Conservation (phyloP, 2,797 vertebrate species). For the Synanceia verrucosa region DNA sequence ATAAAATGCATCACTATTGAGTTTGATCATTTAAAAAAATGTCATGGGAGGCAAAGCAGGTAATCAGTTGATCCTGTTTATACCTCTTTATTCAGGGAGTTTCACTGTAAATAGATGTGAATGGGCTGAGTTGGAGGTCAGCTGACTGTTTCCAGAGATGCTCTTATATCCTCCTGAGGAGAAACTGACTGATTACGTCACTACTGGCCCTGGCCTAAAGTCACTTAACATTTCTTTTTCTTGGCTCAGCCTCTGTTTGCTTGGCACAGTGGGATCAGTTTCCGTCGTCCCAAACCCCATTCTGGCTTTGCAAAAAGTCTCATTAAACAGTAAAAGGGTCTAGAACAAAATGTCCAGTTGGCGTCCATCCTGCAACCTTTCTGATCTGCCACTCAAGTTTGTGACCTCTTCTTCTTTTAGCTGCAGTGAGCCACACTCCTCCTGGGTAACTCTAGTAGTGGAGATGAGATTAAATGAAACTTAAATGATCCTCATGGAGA, state of each 20-base stretch:
- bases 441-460: conserved; percentile 1
- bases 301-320: conserved; percentile 36
- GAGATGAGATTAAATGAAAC: conserved; percentile 47
- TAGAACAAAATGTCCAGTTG: conserved; percentile 30
- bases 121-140: conserved; percentile 3
- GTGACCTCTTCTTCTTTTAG: conserved; percentile 34
- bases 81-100: conserved; percentile 24
- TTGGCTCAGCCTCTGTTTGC: conserved; percentile 38
- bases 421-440: not conserved
- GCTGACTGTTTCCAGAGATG: conserved; percentile 14
- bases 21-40: too few relatives aligned
- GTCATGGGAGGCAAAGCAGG: not conserved
- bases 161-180: conserved; percentile 11
- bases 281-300: conserved; percentile 39
- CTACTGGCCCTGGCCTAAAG: conserved; percentile 10
- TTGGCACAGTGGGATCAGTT: conserved; percentile 49
- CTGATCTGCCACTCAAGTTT: conserved; percentile 20
- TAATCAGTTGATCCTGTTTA: conserved; percentile 5
- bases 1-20: too few relatives aligned
- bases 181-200: conserved; percentile 38
- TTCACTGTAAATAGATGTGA: conserved; percentile 27
- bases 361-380: conserved; percentile 28
- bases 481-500: conserved; percentile 28
- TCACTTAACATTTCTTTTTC: conserved; percentile 37
- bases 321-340: conserved; percentile 52